Percentiles rank a stretch among this genome's conserved stretches.
Evolutionary conservation across 2,888 invertebrate species (phyloP).

Genomic region (Lepidocyrtoides sp.): DNA sequence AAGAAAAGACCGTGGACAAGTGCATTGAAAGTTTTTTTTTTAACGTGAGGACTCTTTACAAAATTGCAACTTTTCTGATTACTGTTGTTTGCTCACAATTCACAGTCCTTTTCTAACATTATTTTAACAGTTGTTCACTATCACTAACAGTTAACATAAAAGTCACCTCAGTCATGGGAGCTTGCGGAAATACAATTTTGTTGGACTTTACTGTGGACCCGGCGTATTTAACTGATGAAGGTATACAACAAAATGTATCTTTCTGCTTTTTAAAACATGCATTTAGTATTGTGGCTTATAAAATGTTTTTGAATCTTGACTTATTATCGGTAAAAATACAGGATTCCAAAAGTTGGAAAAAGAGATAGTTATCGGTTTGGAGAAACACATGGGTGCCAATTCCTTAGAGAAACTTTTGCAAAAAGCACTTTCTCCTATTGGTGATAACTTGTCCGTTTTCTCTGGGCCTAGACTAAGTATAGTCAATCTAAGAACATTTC

Average conservation of each 20-base stretch:
- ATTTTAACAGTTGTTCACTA: no score
- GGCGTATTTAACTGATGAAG: slow-evolving; percentile 81
- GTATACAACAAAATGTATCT: slow-evolving; percentile 69
- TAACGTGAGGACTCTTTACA: no score
- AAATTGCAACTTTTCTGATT: no score
- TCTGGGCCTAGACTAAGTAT: slow-evolving; percentile 91
- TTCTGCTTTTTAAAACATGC: not conserved
- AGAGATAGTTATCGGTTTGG: slow-evolving; percentile 78
- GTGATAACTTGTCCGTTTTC: slow-evolving; percentile 91
- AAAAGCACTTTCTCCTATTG: slow-evolving; percentile 90
- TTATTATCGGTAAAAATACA: no score
- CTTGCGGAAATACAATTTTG: slow-evolving; percentile 85
- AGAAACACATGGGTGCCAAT: slow-evolving; percentile 80
- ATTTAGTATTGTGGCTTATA: no score
- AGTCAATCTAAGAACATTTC: slow-evolving; percentile 89
- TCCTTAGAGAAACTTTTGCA: slow-evolving; percentile 88
- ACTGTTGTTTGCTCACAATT: no score
- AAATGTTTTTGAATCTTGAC: not conserved
- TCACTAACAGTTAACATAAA: no score
- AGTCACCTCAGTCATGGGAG: slow-evolving; percentile 36
- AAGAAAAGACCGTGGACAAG: no score
- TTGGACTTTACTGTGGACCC: slow-evolving; percentile 85
- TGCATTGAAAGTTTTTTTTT: no score
- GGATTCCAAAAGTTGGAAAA: slow-evolving; percentile 78
- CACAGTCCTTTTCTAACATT: no score